Base-by-base conservation (phyloP, 1,140 invertebrate species). In the Ceratitis capitata region DNA sequence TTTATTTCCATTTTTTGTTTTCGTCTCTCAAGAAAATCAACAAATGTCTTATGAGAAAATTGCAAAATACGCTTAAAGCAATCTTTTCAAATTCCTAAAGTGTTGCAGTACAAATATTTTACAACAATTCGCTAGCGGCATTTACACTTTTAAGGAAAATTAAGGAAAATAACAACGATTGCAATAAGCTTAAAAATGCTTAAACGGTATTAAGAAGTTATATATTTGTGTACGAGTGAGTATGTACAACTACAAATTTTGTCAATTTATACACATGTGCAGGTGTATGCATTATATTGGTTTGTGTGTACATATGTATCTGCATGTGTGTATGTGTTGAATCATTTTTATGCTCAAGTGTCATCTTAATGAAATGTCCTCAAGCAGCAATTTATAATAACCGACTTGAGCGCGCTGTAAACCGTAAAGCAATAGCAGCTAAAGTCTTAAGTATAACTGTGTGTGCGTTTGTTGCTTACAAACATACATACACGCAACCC, bases 351-450 rank as follows among this genome's bases (percentile, higher is more conserved):
- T 78, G 69, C 69, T 14, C 14, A 78, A 78, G 69, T 78, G 69
- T 78, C 69, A 78, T 45, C 69, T 78, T 51, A 51, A 83, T 51
- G 49, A 83, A 51, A 83, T 83, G 49, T 83, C 82, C 82, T 83
- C 47, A 51, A 83, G 82, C 45, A 83, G 82, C 47, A 83, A 83
- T 83, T 83, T 83, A 83, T 83, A 83, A 51, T 83, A 83, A 32
- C 82, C 82, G 39, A 78, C 35, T 23, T 45, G 19, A 45, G n/a
- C 19, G n/a, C 19, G 69, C 10, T 78, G 69, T 78, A 32, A 32
- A 78, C 69, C 61, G n/a, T 35, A 78, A 14, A 78, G 69, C 32
- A 19, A 82, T 29, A 26, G 14, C 26, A 47, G 14, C 1, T 82
- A 29, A 26, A 82, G 2, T 2, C 23, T 23, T 26, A 42, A n/a